phyloP scores from a whole-genome alignment of 2,888 invertebrate genomes.

The Silvanus unidentatus region DNA sequence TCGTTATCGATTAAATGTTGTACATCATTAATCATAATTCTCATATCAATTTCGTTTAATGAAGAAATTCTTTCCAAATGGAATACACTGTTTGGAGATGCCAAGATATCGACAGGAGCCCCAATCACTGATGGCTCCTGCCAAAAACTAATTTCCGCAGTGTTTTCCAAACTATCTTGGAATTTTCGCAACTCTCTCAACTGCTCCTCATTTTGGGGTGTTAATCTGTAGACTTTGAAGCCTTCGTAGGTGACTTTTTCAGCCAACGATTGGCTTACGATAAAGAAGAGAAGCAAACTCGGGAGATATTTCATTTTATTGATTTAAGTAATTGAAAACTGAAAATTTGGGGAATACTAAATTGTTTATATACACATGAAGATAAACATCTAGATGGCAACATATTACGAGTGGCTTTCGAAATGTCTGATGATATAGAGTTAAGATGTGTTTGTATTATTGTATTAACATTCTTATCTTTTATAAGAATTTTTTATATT shows the following conservation, averaged over 20 bases:
- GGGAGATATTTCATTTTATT: too few species aligned
- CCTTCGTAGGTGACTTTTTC: conserved; percentile 28
- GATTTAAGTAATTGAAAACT: too few species aligned
- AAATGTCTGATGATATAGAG: too few species aligned
- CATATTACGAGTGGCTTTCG: too few species aligned
- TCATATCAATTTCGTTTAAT: conserved; percentile 40
- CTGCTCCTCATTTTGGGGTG: conserved; percentile 23
- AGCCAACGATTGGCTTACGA: neutral
- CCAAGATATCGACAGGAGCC: conserved; percentile 53
- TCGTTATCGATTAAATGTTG: conserved; percentile 49
- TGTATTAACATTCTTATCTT: too few species aligned
- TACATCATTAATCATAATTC: conserved; percentile 53
- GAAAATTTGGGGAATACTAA: too few species aligned
- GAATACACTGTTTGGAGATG: conserved; percentile 50
- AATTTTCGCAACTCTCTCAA: conserved; percentile 46
- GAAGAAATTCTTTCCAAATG: conserved; percentile 46
- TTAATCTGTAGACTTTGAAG: conserved; percentile 33
- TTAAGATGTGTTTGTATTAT: too few species aligned
- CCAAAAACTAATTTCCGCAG: conserved; percentile 42
- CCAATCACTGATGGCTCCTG: conserved; percentile 39
- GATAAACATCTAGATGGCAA: too few species aligned
- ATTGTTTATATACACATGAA: too few species aligned
- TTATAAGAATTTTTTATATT: too few species aligned
- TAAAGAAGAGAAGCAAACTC: too few species aligned
- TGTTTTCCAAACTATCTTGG: neutral